Evolutionary conservation across 1,140 invertebrate species (phyloP).

Genomic region (Lethrus apterus): DNA sequence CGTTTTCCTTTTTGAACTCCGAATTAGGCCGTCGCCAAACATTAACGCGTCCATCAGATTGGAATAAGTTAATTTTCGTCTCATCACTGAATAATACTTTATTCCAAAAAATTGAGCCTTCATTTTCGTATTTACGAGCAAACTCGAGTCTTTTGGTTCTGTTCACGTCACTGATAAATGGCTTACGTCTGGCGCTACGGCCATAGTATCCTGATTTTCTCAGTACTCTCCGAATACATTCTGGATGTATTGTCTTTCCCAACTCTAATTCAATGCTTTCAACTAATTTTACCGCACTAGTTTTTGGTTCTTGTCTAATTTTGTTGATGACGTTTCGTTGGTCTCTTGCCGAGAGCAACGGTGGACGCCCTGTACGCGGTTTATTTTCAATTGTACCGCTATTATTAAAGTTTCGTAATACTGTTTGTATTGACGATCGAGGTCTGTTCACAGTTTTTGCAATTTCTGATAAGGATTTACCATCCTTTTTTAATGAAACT

Average conservation of each 20-base stretch:
- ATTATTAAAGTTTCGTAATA: not conserved
- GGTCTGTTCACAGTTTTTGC: not conserved
- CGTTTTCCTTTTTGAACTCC: conserved; percentile 1
- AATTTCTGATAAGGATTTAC: conserved; percentile 4
- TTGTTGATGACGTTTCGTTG: not conserved
- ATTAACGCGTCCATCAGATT: conserved; percentile 5
- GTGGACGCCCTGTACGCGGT: conserved; percentile 8
- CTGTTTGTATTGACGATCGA: not conserved
- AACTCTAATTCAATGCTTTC: not conserved
- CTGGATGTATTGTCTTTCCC: conserved; percentile 3
- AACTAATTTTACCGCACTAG: conserved; percentile 12
- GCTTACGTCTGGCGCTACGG: not conserved
- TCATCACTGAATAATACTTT: conserved; percentile 3
- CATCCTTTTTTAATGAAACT: not conserved
- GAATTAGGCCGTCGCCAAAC: conserved; percentile 8
- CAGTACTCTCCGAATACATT: conserved; percentile 20
- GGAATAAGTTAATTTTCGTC: not conserved
- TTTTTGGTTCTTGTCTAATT: conserved; percentile 10
- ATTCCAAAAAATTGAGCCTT: conserved; percentile 1
- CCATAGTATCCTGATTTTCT: conserved; percentile 11
- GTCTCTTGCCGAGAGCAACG: conserved; percentile 1
- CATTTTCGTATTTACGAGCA: conserved; percentile 4
- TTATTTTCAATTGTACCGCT: conserved; percentile 1
- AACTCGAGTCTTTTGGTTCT: conserved; percentile 1
- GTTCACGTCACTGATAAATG: conserved; percentile 9